Conservation (phyloP, 1,140 invertebrate genomes). For the Lepidotrigona ventralis region DNA sequence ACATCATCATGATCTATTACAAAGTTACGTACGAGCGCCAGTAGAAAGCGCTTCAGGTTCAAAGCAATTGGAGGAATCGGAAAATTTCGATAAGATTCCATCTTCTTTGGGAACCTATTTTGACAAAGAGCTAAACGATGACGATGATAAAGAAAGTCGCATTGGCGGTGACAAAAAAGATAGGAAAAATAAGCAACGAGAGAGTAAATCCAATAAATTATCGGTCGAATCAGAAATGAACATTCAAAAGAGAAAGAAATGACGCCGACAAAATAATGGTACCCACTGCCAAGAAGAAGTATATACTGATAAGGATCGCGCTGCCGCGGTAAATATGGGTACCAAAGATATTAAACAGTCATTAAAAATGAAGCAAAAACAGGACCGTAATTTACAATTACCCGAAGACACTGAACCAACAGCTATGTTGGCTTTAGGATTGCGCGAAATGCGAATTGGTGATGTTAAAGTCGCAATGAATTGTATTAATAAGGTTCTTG, state of each 20-base stretch:
- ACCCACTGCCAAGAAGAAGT: slow-evolving; percentile 84
- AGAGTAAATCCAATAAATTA: background rate
- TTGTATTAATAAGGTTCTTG: slow-evolving; percentile 89
- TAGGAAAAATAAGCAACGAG: background rate
- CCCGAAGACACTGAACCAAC: slow-evolving; percentile 89
- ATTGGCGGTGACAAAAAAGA: background rate
- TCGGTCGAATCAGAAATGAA: slow-evolving; percentile 75
- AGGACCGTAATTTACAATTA: slow-evolving; percentile 87
- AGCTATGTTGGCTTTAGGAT: slow-evolving; percentile 86
- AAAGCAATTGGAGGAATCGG: slow-evolving; percentile 37
- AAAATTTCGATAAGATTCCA: background rate
- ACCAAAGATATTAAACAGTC: slow-evolving; percentile 91
- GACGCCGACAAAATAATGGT: slow-evolving; percentile 72
- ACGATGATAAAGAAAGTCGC: slow-evolving; percentile 15
- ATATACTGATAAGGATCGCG: slow-evolving; percentile 94
- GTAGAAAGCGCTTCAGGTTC: slow-evolving; percentile 70
- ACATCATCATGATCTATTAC: slow-evolving; percentile 86
- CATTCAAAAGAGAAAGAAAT: slow-evolving; percentile 80
- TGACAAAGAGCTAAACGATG: slow-evolving; percentile 10
- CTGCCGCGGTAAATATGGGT: slow-evolving; percentile 92
- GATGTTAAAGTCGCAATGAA: slow-evolving; percentile 85
- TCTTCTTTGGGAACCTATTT: slow-evolving; percentile 13
- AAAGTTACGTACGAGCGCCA: slow-evolving; percentile 87
- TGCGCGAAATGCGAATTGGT: slow-evolving; percentile 87
- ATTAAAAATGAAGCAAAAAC: slow-evolving; percentile 88